A percentile compares a stretch with the other conserved stretches of the same genome.
phyloP scores from a whole-genome alignment of 2,797 vertebrate species.

The Alca torda region DNA sequence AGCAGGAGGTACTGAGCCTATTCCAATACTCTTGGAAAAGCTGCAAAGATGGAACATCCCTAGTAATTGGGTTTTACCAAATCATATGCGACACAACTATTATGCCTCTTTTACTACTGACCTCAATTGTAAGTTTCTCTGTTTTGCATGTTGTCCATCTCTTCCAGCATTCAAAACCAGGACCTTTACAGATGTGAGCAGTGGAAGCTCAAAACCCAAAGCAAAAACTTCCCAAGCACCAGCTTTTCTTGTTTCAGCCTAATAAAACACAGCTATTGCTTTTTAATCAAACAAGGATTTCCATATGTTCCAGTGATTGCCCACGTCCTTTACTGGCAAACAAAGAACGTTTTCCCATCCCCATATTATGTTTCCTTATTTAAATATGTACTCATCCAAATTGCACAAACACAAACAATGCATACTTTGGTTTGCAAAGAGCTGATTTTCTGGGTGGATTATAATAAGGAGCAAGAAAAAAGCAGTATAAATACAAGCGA shows the following conservation, averaged over 20 bases:
- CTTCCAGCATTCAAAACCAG: not conserved
- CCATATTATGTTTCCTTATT: not conserved
- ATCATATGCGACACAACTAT: not conserved
- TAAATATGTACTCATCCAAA: not conserved
- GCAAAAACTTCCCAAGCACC: not conserved
- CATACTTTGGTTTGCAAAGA: not conserved
- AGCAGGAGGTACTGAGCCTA: not conserved
- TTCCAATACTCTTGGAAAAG: not conserved
- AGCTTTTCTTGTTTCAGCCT: not conserved
- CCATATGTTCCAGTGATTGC: not conserved
- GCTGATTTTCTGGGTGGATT: not conserved
- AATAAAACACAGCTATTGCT: not conserved
- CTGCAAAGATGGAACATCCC: not conserved
- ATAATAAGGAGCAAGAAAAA: not conserved
- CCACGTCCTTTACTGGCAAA: not conserved
- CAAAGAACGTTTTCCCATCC: not conserved
- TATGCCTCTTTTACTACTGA: not conserved
- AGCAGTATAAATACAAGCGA: not conserved
- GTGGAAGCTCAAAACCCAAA: not conserved
- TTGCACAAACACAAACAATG: not conserved
- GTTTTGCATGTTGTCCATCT: not conserved
- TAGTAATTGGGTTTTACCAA: not conserved
- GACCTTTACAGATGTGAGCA: not conserved
- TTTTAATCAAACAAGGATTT: slow-evolving; percentile 30
- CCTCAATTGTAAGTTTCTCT: not conserved